Evolutionary conservation across 1,140 invertebrate genomes (phyloP).

Genomic region (Cydia pomonella): DNA sequence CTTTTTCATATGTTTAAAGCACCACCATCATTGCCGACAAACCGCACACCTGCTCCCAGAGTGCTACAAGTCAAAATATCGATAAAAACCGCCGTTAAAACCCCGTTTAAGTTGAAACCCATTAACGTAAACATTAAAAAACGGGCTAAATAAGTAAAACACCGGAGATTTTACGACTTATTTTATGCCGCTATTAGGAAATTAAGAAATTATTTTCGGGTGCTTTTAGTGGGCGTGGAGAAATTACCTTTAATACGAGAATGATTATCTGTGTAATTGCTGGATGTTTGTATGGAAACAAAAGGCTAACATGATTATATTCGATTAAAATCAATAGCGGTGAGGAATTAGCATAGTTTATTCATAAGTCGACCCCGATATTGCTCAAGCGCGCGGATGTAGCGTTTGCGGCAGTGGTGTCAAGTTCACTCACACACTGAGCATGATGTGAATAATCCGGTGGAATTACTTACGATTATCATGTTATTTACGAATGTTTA

Average conservation of each 20-base stretch:
- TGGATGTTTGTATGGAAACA: slow-evolving; percentile 12
- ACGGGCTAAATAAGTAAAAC: slow-evolving; percentile 55
- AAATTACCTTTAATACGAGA: slow-evolving; percentile 7
- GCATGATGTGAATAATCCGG: slow-evolving; percentile 27
- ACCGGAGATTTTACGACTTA: slow-evolving; percentile 34
- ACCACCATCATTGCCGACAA: background rate
- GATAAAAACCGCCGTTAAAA: slow-evolving; percentile 55
- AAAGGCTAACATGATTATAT: slow-evolving; percentile 12
- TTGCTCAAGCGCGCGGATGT: slow-evolving; percentile 7
- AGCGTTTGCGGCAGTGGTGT: slow-evolving; percentile 36
- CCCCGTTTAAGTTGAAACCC: slow-evolving; percentile 59
- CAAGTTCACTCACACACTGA: slow-evolving; percentile 34
- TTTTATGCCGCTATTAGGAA: slow-evolving; percentile 35
- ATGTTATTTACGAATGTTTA: slow-evolving; percentile 5
- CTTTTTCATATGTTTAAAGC: slow-evolving; percentile 1
- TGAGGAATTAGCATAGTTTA: slow-evolving; percentile 21
- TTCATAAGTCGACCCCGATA: slow-evolving; percentile 14
- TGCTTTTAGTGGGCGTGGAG: slow-evolving; percentile 7
- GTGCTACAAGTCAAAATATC: slow-evolving; percentile 42
- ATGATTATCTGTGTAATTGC: background rate
- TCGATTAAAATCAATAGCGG: slow-evolving; percentile 23
- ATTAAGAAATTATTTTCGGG: slow-evolving; percentile 28
- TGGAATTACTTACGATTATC: slow-evolving; percentile 10
- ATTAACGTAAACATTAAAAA: slow-evolving; percentile 63
- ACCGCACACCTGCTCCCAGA: slow-evolving; percentile 50